Evolutionary conservation across 2,888 invertebrate species (phyloP).

Genomic region (Tridacna crocea): DNA sequence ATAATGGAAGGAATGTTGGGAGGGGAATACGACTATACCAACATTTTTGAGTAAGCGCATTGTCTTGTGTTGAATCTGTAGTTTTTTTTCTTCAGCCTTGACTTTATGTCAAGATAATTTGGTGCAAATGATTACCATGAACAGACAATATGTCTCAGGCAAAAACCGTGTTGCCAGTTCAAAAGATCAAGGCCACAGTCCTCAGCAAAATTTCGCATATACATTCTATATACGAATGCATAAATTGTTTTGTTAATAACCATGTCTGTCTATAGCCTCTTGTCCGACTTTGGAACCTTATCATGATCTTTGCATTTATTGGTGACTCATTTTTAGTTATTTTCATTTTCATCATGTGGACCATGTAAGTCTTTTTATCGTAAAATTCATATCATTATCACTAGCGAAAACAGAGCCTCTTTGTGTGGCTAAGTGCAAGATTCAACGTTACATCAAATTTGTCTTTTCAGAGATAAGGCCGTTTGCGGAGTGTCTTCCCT

Average conservation of each 20-base stretch:
- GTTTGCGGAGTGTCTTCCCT: slow-evolving; percentile 96
- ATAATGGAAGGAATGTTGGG: slow-evolving; percentile 1
- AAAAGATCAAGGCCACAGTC: no score
- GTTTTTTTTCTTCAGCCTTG: neutral
- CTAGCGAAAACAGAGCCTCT: neutral
- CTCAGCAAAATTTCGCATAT: no score
- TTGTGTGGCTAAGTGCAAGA: neutral
- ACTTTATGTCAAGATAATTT: neutral
- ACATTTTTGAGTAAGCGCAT: neutral
- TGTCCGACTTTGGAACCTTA: no score
- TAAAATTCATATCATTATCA: neutral
- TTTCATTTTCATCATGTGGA: neutral
- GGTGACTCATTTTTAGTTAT: neutral
- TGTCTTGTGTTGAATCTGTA: neutral
- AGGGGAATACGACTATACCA: slow-evolving; percentile 6
- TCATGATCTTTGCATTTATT: no score
- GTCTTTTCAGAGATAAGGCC: slow-evolving; percentile 88
- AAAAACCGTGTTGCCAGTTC: no score
- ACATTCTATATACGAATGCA: no score
- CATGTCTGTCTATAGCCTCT: no score
- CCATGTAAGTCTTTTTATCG: neutral
- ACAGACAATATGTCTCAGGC: no score
- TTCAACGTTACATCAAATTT: neutral
- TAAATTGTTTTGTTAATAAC: no score
- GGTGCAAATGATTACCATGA: no score